Conservation (phyloP, 2,113 vertebrate genomes). For the Solea senegalensis region DNA sequence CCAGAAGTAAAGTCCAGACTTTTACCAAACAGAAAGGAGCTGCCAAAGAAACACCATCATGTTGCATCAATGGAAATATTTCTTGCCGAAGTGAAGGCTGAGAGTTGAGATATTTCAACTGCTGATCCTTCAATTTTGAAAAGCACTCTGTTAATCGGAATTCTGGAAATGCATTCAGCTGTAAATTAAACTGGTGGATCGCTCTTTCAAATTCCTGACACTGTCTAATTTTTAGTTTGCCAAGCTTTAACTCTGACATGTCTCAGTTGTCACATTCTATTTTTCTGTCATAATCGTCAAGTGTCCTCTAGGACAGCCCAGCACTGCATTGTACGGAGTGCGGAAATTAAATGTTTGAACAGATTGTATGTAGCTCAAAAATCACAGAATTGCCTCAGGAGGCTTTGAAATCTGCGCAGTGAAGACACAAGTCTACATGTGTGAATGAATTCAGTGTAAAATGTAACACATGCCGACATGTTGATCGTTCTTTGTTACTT, state of each 20-base stretch:
- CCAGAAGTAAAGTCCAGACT: no score
- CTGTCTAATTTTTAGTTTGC: background rate
- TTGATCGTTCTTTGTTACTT: slow-evolving; percentile 6
- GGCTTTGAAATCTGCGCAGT: background rate
- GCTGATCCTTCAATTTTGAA: background rate
- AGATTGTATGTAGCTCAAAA: background rate
- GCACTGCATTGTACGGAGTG: background rate
- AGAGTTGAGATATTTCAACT: background rate
- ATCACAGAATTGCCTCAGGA: background rate
- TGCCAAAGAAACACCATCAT: background rate
- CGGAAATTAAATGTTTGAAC: background rate
- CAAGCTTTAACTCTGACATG: background rate
- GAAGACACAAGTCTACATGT: background rate
- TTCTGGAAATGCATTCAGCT: background rate
- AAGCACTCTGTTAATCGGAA: background rate
- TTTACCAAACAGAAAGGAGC: background rate
- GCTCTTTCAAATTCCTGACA: background rate
- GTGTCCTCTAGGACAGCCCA: background rate
- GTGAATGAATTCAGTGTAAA: slow-evolving; percentile 4
- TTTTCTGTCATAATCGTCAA: background rate
- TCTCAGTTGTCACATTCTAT: background rate
- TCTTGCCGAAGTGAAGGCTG: background rate
- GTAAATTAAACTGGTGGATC: background rate
- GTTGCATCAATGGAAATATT: background rate
- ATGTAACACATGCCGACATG: slow-evolving; percentile 9